Percentiles rank a stretch among this genome's conserved stretches.
phyloP scores from a whole-genome alignment of 1,140 invertebrate species.

The Ericerus pela region DNA sequence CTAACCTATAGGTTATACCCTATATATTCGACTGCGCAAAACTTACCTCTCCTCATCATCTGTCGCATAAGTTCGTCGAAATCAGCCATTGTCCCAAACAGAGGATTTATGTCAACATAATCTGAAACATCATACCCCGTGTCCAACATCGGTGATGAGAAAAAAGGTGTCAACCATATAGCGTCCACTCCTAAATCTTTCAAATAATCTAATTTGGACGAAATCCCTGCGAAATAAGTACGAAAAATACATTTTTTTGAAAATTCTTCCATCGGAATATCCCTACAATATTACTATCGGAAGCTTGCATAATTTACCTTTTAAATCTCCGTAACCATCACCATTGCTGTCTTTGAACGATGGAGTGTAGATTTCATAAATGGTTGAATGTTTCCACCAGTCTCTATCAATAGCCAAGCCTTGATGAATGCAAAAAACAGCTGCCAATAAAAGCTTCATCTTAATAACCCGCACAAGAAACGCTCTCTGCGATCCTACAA shows the following conservation, averaged over 20 bases:
- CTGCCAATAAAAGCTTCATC: no score
- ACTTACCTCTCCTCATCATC: constrained; percentile 15
- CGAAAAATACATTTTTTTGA: not conserved
- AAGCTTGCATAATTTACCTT: constrained; percentile 16
- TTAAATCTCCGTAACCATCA: constrained; percentile 38
- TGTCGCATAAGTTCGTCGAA: constrained; percentile 39
- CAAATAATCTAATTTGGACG: constrained; percentile 42
- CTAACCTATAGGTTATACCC: no score
- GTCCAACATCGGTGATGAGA: constrained; percentile 48
- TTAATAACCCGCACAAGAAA: no score
- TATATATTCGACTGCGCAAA: constrained; percentile 17
- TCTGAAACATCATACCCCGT: constrained; percentile 60
- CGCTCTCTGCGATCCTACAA: no score
- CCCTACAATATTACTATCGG: not conserved
- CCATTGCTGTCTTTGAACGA: constrained; percentile 25
- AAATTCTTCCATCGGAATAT: not conserved
- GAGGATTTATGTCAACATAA: constrained; percentile 33
- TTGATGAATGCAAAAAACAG: no score
- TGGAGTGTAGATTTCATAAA: constrained; percentile 38
- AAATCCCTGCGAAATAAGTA: constrained; percentile 25
- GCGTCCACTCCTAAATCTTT: constrained; percentile 41
- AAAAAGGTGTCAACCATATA: constrained; percentile 57
- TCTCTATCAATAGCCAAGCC: constrained; percentile 5
- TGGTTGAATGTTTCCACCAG: constrained; percentile 28
- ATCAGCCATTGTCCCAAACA: constrained; percentile 36